Percentiles rank a stretch among this genome's conserved stretches.
phyloP scores from a whole-genome alignment of 2,113 vertebrate species.

The Azemiops feae region DNA sequence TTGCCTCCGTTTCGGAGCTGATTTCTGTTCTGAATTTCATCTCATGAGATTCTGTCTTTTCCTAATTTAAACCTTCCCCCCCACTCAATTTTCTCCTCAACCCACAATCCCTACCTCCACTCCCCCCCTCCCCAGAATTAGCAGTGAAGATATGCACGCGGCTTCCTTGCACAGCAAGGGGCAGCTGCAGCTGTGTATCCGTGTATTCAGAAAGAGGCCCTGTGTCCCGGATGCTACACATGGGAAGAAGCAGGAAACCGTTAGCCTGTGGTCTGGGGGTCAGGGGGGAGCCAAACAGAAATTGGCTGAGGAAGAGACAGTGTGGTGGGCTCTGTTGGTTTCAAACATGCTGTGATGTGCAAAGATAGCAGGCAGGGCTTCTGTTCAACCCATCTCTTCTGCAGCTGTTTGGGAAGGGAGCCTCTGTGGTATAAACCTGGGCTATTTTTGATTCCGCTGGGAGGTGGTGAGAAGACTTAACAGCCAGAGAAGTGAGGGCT shows the following conservation, averaged over 20 bases:
- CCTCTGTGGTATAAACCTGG: neutral
- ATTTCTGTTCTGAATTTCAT: neutral
- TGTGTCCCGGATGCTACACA: neutral
- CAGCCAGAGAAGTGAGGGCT: neutral
- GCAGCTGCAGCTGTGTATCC: neutral
- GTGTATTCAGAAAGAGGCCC: constrained; percentile 1
- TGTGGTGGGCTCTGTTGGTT: neutral
- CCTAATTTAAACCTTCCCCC: neutral
- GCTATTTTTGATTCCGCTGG: constrained; percentile 1
- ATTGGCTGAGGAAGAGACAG: neutral
- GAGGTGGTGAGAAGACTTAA: neutral
- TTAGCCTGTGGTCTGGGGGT: constrained; percentile 14
- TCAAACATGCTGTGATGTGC: neutral
- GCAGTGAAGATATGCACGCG: neutral
- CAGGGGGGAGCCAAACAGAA: constrained; percentile 1
- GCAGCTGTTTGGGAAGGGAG: neutral
- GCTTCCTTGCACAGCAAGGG: neutral
- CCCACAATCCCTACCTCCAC: neutral
- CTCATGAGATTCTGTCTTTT: neutral
- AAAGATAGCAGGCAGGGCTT: neutral
- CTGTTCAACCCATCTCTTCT: neutral
- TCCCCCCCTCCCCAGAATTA: neutral
- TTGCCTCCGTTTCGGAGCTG: neutral
- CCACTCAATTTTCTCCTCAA: neutral
- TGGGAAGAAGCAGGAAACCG: constrained; percentile 10